A percentile compares a stretch with the other conserved stretches of the same genome.
These are phyloP conservation scores for Ophion costatus DNA, from an alignment of 2,888 invertebrate species.

Conservation along the genomic window DNA sequence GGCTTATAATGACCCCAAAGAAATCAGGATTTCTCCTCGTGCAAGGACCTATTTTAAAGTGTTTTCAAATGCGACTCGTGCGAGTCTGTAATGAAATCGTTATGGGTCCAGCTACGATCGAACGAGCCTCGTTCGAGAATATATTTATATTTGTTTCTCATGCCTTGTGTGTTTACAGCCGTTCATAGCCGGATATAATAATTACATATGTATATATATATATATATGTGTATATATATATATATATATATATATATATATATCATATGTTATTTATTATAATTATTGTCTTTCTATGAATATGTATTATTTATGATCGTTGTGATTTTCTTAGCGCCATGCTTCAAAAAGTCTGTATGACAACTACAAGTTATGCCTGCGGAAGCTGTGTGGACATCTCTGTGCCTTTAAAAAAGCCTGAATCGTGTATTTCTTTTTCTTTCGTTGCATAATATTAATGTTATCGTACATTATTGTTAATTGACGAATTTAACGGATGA, in stretches of 20 bases:
- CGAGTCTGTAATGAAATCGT: conserved; percentile 1
- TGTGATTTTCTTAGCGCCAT: conserved; percentile 66
- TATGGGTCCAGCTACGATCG: conserved; percentile 35
- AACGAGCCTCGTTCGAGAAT: conserved; percentile 47
- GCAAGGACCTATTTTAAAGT: not conserved
- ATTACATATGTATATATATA: not conserved
- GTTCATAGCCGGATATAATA: conserved; percentile 61
- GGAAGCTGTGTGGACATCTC: conserved; percentile 71
- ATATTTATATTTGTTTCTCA: conserved; percentile 44
- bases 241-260: not conserved
- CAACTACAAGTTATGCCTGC: conserved; percentile 69
- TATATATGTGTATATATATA: not conserved
- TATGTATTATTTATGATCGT: conserved; percentile 54
- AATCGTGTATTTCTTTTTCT: conserved; percentile 63
- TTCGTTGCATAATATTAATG: conserved; percentile 29
- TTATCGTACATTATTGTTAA: conserved; percentile 51
- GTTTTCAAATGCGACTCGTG: not conserved
- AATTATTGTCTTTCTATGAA: conserved; percentile 24
- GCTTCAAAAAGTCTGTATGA: conserved; percentile 66
- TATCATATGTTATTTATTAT: conserved; percentile 18
- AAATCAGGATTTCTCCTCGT: not conserved
- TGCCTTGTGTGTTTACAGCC: conserved; percentile 62
- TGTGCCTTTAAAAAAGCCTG: conserved; percentile 70
- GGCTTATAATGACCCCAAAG: not conserved
- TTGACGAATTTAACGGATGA: conserved; percentile 46